Base-by-base conservation (phyloP, 2,888 invertebrate genomes). In the Scaptomyza flava region DNA sequence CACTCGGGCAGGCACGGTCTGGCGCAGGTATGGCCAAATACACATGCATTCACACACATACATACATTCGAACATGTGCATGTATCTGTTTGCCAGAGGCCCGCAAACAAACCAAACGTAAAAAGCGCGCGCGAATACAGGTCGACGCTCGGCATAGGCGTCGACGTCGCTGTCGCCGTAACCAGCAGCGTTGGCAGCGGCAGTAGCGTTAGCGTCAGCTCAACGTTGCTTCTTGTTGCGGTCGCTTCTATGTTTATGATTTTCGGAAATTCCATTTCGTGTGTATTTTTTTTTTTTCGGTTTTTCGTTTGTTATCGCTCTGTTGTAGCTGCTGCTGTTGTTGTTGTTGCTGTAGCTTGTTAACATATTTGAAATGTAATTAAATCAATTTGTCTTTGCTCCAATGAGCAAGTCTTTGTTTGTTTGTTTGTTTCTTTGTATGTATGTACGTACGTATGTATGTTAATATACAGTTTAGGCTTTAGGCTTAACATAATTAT, bases 71-170 rank as follows among this genome's bases (percentile, higher is more conserved):
- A 27, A 27, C 27, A 27, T 27, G 4, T 27, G 27, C 27, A 27
- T 27, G 27, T 23, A 23, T 23, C 53, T 53, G 47, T 65, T 47
- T 71, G 50, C 50, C 50, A 47, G 27, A 52, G 73, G 52, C 64
- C 48, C 38, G 62, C 71, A 79, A 65, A 62, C 79, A 56, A 60
- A 75, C 74, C 87, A 79, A 82, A 87, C 69, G 70, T 85, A 84
- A 82, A 82, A 82, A 87, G 85, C 87, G 87, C 82, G 81, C 87
- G 87, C 85, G 85, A 87, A 82, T 82, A 87, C 87, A 87, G 85
- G 82, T 82, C 82, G 82, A 87, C 87, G 82, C 82, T 87, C 82
- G 79, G 65, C 72, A 70, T 50, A 78, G 71, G 57, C 79, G 62
- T 65, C 64, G 50, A 54, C 81, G 68, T 60, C 27, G 11, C 23